Base-by-base conservation (phyloP, 92 coral and sea anemone species). In the Isaurus tuberculatus region DNA sequence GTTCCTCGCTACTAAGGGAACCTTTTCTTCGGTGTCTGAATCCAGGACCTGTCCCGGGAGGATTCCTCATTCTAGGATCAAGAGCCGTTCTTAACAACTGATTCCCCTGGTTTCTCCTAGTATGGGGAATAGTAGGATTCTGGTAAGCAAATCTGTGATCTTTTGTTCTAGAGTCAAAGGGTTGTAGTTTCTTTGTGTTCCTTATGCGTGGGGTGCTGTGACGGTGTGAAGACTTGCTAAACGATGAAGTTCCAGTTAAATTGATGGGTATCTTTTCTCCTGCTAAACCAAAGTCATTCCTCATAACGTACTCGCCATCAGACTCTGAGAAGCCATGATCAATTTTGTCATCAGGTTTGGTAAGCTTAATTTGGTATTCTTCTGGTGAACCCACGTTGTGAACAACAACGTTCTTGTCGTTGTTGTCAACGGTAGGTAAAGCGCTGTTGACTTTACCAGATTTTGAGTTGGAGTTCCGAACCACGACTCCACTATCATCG, bases 301-400 rank as follows among this genome's bases (percentile, higher is more conserved):
- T 86, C 87, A 96, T 84, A 33, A 94, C 90, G 57, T 77, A 97
- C 64, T 97, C 99, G 32, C 98, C 94, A 70, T 97, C 99, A 14
- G 97, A 96, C 85, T 96, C 99, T 0, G 98, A 94, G 80, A 96
- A 96, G n/a, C 98, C 97, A 48, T 88, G 98, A 79, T 97, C 98
- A 57, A 94, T 87, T 85, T 84, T 92, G 73, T 97, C 98, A 70
- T 91, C 92, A 2, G 94, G 88, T 79, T 86, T 89, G 26, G 94
- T 92, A 22, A 94, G 89, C 70, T 91, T 94, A 83, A 94, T 92
- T 63, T 94, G 92, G 73, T 94, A 94, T 63, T 94, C 93, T 81
- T 94, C 98, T 8, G 98, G 98, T 1, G 98, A 91, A 22, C 98
- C 98, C 19, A 94, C 94, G 53, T 89, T 94, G 65, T 94, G 98